A percentile compares a stretch with the other conserved stretches of the same genome.
These are phyloP conservation scores for Bambusicola thoracicus DNA, from an alignment of 2,113 vertebrate species.

Conservation along the genomic window DNA sequence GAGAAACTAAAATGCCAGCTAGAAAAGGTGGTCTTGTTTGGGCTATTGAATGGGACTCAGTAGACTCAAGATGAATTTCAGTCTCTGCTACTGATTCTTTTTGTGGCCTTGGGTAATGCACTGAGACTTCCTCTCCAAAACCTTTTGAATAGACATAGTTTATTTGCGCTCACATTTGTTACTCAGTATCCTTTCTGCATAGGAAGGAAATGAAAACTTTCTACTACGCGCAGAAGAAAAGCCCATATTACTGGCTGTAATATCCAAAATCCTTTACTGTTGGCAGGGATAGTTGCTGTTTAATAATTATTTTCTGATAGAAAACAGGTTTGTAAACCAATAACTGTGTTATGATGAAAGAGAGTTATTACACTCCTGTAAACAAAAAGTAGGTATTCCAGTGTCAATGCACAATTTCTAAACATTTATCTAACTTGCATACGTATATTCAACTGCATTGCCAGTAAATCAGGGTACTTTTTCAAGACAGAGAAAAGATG, in stretches of 20 bases:
- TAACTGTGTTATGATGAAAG: not conserved
- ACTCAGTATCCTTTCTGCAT: fast-evolving
- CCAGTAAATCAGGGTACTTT: not conserved
- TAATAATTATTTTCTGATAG: not conserved
- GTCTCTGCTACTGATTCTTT: not conserved
- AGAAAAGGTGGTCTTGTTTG: not conserved
- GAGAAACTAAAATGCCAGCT: not conserved
- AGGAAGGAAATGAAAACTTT: not conserved
- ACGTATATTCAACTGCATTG: not conserved
- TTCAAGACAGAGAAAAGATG: not conserved
- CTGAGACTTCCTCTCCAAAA: not conserved
- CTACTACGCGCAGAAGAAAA: not conserved
- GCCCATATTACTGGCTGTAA: not conserved
- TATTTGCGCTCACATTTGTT: not conserved
- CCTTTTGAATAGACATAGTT: not conserved
- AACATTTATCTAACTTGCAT: not conserved
- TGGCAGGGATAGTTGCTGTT: not conserved
- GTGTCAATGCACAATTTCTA: not conserved
- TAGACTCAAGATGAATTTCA: not conserved
- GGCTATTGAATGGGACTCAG: not conserved
- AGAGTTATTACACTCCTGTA: not conserved
- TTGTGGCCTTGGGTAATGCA: not conserved
- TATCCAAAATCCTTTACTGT: not conserved
- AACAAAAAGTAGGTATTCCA: not conserved
- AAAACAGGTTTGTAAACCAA: not conserved